Evolutionary conservation across 2,113 vertebrate genomes (phyloP).

Genomic region (Petaurus breviceps): DNA sequence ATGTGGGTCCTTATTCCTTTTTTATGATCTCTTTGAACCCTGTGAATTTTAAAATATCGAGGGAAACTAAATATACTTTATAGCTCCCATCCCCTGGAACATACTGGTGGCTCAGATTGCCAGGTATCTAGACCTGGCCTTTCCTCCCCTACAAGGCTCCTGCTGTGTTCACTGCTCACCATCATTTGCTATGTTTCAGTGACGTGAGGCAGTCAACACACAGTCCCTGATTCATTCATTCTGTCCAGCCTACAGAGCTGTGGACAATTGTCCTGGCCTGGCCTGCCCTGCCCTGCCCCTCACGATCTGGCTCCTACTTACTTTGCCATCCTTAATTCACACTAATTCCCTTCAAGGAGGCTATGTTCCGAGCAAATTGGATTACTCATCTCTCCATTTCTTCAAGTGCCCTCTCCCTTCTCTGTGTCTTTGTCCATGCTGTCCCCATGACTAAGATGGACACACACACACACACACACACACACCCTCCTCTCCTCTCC

Average conservation of each 20-base stretch:
- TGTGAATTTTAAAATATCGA: background rate
- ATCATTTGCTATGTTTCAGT: background rate
- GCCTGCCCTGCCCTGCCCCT: background rate
- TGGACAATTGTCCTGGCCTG: background rate
- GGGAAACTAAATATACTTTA: background rate
- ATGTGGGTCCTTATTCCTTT: no score
- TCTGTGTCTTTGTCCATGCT: background rate
- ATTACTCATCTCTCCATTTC: background rate
- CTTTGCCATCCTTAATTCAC: background rate
- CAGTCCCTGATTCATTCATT: background rate
- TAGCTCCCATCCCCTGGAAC: background rate
- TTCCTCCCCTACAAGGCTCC: no score
- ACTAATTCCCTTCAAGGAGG: background rate
- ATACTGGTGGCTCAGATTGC: no score
- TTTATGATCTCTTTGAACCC: no score
- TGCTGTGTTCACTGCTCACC: no score
- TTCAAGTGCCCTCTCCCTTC: background rate
- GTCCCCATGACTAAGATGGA: background rate
- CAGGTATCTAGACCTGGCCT: background rate
- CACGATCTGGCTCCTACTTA: background rate
- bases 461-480: background rate
- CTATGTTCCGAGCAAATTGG: background rate
- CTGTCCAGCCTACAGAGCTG: background rate
- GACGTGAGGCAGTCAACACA: background rate
- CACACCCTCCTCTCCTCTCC: background rate